Base-by-base conservation (phyloP, 1,140 invertebrate genomes). In the Hestina assimilis region DNA sequence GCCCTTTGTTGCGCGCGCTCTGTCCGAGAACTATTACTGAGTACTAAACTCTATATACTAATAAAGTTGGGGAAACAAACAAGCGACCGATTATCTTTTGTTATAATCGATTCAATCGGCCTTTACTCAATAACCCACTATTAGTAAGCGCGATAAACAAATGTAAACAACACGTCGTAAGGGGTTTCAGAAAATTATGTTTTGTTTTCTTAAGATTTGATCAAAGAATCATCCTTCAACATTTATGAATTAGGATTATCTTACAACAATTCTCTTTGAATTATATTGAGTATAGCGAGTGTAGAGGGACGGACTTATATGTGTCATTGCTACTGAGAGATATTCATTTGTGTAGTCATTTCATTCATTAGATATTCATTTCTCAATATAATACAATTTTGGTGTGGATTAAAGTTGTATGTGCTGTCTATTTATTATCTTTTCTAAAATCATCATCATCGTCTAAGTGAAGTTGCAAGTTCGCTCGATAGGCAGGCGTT, bases 151-250 rank as follows among this genome's bases (percentile, higher is more conserved):
- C 21, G 28, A 51, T 41, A 51, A 29, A 51, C 35, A 51, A 35
- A 8, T 23, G 31, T 35, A 35, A 14, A 40, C 21, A 24, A 11
- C 31, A 17, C 33, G 1, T 38, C 31, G 5, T 21, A 42, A 42
- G 11, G 40, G 17, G n/a, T 8, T 14, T 12, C 41, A 12, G 14
- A 9, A n/a, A 12, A 4, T 24, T 5, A 15, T 45, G 42, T 8
- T 29, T 14, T 52, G 24, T 52, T 42, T 15, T 52, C 23, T 42
- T 29, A 52, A 9, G 21, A 23, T 15, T 5, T 41, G 48, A 52
- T 52, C 48, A 52, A 52, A 52, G 48, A 20, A 11, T 19, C 26
- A 19, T 52, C 48, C 19, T 7, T 52, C 48, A 28, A 12, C 48
- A 38, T 21, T 19, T 11, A 24, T 52, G 48, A 20, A 52, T 52